These are phyloP conservation scores for Cetoscarus ocellatus DNA, from an alignment of 2,797 vertebrate genomes.

Conservation along the genomic window DNA sequence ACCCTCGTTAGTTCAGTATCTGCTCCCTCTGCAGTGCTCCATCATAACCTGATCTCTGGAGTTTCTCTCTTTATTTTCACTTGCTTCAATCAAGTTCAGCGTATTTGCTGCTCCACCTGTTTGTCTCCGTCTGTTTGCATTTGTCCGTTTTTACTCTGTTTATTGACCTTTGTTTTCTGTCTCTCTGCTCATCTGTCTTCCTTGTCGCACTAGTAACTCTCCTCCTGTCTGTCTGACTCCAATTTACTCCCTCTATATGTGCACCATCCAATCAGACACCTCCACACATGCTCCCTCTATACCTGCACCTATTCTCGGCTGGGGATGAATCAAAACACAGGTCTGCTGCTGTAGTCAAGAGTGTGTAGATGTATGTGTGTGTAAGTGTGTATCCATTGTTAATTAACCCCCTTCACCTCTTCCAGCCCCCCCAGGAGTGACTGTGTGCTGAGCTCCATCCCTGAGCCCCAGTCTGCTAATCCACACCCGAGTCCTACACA, in stretches of 20 bases:
- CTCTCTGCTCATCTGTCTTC: slow-evolving; percentile 60
- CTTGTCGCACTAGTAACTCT: slow-evolving; percentile 41
- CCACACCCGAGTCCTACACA: slow-evolving; percentile 74
- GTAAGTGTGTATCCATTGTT: slow-evolving; percentile 67
- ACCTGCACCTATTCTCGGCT: slow-evolving; percentile 45
- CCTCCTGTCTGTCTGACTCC: slow-evolving; percentile 58
- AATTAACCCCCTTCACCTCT: slow-evolving; percentile 82
- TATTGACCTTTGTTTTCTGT: slow-evolving; percentile 74
- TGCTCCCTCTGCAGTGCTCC: background rate
- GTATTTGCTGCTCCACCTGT: slow-evolving; percentile 62
- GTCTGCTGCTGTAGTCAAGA: slow-evolving; percentile 34
- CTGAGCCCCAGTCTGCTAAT: slow-evolving; percentile 72
- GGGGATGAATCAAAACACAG: slow-evolving; percentile 59
- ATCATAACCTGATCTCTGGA: slow-evolving; percentile 25
- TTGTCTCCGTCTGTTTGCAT: slow-evolving; percentile 73
- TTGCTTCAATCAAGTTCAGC: slow-evolving; percentile 47
- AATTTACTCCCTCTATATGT: slow-evolving; percentile 67
- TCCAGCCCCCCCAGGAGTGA: slow-evolving; percentile 60
- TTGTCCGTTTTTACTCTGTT: slow-evolving; percentile 64
- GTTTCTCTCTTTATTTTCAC: slow-evolving; percentile 39
- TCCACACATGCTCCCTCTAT: slow-evolving; percentile 51
- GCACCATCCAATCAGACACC: slow-evolving; percentile 61
- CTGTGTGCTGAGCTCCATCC: slow-evolving; percentile 67
- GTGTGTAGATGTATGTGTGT: slow-evolving; percentile 35
- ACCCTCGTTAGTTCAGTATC: slow-evolving; percentile 1